Percentiles rank a stretch among this genome's conserved stretches.
Evolutionary conservation across 1,140 invertebrate genomes (phyloP).

Genomic region (Periplaneta americana): DNA sequence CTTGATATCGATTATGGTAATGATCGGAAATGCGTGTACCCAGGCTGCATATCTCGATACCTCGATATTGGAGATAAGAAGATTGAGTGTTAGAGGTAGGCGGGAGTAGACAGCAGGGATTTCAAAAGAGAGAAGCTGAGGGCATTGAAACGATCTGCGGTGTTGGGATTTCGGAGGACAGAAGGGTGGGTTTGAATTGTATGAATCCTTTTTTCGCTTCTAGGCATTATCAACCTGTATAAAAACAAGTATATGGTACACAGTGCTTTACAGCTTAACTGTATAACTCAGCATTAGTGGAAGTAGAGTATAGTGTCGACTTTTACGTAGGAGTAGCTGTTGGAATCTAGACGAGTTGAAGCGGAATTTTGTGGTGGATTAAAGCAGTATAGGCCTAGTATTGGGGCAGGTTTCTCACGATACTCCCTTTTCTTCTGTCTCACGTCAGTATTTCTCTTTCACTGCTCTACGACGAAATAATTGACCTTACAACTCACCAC

Average conservation of each 20-base stretch:
- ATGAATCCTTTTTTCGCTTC: not conserved
- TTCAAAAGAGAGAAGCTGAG: not conserved
- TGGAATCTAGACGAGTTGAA: too few species aligned
- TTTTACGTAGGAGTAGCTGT: too few species aligned
- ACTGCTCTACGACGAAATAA: too few species aligned
- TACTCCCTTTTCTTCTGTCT: too few species aligned
- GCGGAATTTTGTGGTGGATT: too few species aligned
- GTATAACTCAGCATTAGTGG: too few species aligned
- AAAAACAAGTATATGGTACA: not conserved
- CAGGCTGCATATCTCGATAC: not conserved
- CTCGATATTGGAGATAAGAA: not conserved
- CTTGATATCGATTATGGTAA: not conserved
- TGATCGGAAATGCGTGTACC: not conserved
- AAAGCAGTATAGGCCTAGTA: too few species aligned
- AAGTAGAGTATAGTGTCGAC: too few species aligned
- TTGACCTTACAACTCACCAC: too few species aligned
- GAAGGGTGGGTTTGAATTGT: not conserved
- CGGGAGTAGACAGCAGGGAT: not conserved
- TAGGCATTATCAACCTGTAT: not conserved
- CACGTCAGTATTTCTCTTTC: too few species aligned
- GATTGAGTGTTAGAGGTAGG: not conserved
- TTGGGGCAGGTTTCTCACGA: too few species aligned
- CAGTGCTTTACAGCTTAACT: too few species aligned
- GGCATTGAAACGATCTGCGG: not conserved
- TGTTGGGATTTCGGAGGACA: not conserved